Conservation (phyloP, 2,797 vertebrate species). For the Danio kyathit region DNA sequence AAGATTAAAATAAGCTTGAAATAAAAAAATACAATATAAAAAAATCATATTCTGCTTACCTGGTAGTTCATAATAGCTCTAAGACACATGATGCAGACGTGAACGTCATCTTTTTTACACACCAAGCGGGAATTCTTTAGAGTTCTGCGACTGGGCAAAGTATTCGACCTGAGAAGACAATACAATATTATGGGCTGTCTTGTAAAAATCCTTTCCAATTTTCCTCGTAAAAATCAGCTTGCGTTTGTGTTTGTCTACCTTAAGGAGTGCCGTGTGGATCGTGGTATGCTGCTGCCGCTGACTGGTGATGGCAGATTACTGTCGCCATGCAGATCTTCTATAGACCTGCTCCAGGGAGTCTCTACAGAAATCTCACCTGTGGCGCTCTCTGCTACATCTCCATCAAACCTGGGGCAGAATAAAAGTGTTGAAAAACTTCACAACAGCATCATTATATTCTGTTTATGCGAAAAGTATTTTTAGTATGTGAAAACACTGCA, state of each 20-base stretch:
- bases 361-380: slow-evolving; percentile 87
- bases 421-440: neutral
- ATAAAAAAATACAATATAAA: neutral
- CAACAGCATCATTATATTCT: neutral
- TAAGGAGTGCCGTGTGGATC: slow-evolving; percentile 88
- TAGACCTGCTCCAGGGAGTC: slow-evolving; percentile 95
- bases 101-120: slow-evolving; percentile 96
- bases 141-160: slow-evolving; percentile 91
- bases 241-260: slow-evolving; percentile 63
- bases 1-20: neutral
- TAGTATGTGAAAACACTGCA: neutral
- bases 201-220: neutral
- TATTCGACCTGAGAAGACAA: slow-evolving; percentile 84
- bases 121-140: slow-evolving; percentile 94
- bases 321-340: slow-evolving; percentile 94
- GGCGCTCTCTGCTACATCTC: slow-evolving; percentile 86
- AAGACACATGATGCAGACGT: slow-evolving; percentile 97
- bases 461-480: neutral
- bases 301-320: slow-evolving; percentile 91
- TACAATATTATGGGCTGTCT: neutral
- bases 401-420: slow-evolving; percentile 86
- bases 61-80: slow-evolving; percentile 99
- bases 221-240: neutral
- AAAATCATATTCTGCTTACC: slow-evolving; percentile 72
- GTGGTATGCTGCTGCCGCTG: slow-evolving; percentile 81